These are phyloP conservation scores for Grapholita molesta DNA, from an alignment of 1,140 invertebrate species.

Conservation along the genomic window DNA sequence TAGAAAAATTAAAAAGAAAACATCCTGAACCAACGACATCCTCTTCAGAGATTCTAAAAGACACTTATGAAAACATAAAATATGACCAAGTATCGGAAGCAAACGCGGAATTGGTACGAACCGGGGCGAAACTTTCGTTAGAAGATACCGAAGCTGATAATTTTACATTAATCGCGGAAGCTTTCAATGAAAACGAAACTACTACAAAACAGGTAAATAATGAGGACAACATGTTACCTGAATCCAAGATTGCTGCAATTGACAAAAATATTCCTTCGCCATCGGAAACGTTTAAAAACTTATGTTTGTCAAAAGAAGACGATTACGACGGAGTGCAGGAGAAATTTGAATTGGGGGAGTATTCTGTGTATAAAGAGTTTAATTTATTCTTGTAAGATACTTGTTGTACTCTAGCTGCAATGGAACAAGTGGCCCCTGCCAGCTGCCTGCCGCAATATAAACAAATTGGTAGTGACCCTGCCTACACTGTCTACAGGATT, in stretches of 20 bases:
- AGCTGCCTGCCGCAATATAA: too few relatives aligned
- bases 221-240: not conserved
- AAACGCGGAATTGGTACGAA: slow-evolving; percentile 63
- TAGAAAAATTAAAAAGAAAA: slow-evolving; percentile 73
- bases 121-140: slow-evolving; percentile 63
- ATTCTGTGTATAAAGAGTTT: slow-evolving; percentile 37
- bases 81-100: slow-evolving; percentile 58
- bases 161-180: slow-evolving; percentile 57
- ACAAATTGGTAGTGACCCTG: too few relatives aligned
- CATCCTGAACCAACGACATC: slow-evolving; percentile 24
- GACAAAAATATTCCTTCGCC: slow-evolving; percentile 73
- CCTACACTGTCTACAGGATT: too few relatives aligned
- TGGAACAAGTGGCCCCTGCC: too few relatives aligned
- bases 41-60: slow-evolving; percentile 17
- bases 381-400: slow-evolving; percentile 36
- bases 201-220: not conserved
- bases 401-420: too few relatives aligned
- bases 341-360: slow-evolving; percentile 23
- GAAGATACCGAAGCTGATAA: slow-evolving; percentile 71
- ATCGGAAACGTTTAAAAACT: slow-evolving; percentile 75
- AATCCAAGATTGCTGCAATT: slow-evolving; percentile 31
- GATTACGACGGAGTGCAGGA: slow-evolving; percentile 29
- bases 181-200: slow-evolving; percentile 30
- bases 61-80: slow-evolving; percentile 23
- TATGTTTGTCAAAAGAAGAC: slow-evolving; percentile 69